Base-by-base conservation (phyloP, 2,113 vertebrate species). In the Etheostoma cragini region DNA sequence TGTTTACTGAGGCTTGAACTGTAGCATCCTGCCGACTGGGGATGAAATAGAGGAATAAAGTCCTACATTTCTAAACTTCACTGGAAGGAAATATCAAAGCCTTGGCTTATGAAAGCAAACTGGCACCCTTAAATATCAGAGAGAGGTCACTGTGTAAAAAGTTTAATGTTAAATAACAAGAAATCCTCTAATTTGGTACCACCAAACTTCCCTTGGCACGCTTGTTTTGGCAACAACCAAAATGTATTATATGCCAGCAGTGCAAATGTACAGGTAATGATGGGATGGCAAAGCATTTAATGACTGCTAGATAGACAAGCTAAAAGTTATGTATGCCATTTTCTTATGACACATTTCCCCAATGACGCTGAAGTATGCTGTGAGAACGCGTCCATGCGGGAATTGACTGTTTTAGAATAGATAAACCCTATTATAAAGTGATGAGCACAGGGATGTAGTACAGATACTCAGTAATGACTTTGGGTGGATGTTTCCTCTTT, bases 1-100 rank as follows among this genome's bases (percentile, higher is more conserved):
- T 82, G 56, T 79, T 82, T 47, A 54, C 74, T 14, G 74, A 62
- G 45, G 60, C 58, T 30, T 8, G 11, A 53, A 60, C 68, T 57
- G 69, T 22, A 61, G 72, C 62, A 45, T 69, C 57, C 72, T 2
- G 46, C 38, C 5, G 52, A 67, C 63, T 0, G 7, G 10, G 4
- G 63, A 77, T 80, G 49, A 22, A 47, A 26, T 42, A 21, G 35
- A 61, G 53, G 33, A 72, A 87, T 45, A 53, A 52, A 70, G 2
- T 61, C 19, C 19, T 54, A 11, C 13, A 45, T 71, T 60, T 65
- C 53, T 70, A 26, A 75, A 69, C 69, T 68, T n/a, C 38, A 56
- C 49, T 8, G 45, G 12, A n/a, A 22, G 58, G 62, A 79, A 69
- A 76, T 63, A 52, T 63, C 33, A 69, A 49, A 61, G 35, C 26